Base-by-base conservation (phyloP, 2,888 invertebrate species). In the Ochropacha duplaris region DNA sequence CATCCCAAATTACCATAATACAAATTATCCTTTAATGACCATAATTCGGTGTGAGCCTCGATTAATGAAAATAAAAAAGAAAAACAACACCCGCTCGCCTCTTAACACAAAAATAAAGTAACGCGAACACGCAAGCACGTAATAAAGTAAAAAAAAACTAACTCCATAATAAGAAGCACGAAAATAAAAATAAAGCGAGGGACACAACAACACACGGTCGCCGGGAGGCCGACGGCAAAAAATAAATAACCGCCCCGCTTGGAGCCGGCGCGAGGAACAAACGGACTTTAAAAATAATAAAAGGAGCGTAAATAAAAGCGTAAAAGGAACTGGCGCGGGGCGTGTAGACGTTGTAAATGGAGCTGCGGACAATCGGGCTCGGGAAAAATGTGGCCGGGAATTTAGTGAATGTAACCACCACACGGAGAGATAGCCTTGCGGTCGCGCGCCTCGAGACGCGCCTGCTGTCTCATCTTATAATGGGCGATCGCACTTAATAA, bases 11-110 rank as follows among this genome's bases (percentile, higher is more conserved):
- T 88, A 92, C 89, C 90, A 88, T 91, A 88, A 92, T 90, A 92
- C 92, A 92, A 92, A 92, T 92, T 92, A 92, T 92, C 88, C 90
- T 90, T 89, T 92, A 92, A 92, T 92, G 90, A 92, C 89, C 89
- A 91, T 92, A 90, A 92, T 92, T 90, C 89, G 86, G 88, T 88
- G 90, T 85, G 90, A 88, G 88, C 72, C 88, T 80, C 88, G 87
- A 89, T 90, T 88, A 87, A 90, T 84, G 71, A 82, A 87, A 88
- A 87, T 84, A 24, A 24, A 24, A 84, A 88, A 76, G 57, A 82
- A 84, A 79, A 78, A 76, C 78, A 76, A 66, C 81, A 74, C 83
- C 83, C 84, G 81, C 87, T 87, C 88, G 88, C 87, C 90, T 91
- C 90, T 91, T 90, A 92, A 91, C 92, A 92, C 84, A 91, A 87